These are phyloP conservation scores for Erythrocercus mccallii DNA, from an alignment of 2,113 vertebrate species.

Conservation along the genomic window DNA sequence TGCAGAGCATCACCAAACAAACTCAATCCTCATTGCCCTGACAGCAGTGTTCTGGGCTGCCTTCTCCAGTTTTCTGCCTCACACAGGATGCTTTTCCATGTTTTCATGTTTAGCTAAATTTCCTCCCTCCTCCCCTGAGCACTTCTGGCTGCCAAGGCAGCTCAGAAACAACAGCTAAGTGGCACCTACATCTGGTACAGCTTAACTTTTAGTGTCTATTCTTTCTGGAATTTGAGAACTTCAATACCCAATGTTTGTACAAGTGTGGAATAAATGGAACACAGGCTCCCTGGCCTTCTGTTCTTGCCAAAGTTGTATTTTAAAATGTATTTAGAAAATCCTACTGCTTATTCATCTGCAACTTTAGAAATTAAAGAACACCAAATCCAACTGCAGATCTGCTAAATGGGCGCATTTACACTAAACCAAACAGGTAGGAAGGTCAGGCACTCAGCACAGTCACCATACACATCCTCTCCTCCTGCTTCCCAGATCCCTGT, in stretches of 20 bases:
- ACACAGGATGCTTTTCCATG: not conserved
- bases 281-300: not conserved
- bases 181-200: constrained; percentile 59
- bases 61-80: not conserved
- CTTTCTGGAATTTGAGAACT: constrained; percentile 60
- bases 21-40: not conserved
- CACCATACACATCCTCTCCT: not conserved
- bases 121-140: not conserved
- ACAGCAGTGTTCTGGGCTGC: not conserved
- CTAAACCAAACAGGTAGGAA: not conserved
- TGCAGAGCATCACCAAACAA: not conserved
- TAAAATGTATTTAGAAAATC: constrained; percentile 9
- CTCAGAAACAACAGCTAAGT: constrained; percentile 13
- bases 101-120: not conserved
- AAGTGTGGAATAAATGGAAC: constrained; percentile 37
- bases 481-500: not conserved
- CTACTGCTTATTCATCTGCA: not conserved
- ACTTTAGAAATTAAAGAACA: not conserved
- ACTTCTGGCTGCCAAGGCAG: constrained; percentile 31
- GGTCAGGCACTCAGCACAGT: not conserved
- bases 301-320: constrained; percentile 10
- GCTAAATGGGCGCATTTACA: not conserved
- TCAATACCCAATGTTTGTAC: constrained; percentile 51
- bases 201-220: constrained; percentile 32
- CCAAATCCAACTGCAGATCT: not conserved